Evolutionary conservation across 2,113 vertebrate species (phyloP).

Genomic region (Oxyura jamaicensis): DNA sequence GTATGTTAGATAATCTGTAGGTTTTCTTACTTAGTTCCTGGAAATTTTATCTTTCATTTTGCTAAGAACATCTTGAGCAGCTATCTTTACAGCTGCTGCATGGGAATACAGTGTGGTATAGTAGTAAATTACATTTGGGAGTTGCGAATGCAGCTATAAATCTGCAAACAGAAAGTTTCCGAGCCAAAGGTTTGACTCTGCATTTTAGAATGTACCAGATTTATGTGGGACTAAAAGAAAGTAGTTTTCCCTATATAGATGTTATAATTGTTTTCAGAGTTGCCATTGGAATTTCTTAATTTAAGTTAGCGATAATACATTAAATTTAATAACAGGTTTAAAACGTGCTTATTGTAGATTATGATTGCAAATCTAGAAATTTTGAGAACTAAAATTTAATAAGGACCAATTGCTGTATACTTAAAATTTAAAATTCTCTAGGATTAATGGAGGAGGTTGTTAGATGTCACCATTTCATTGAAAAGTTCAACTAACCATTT

Average conservation of each 20-base stretch:
- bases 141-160: conserved; percentile 16
- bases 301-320: neutral
- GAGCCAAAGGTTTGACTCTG: neutral
- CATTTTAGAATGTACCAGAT: neutral
- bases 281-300: neutral
- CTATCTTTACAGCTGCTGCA: neutral
- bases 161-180: neutral
- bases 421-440: neutral
- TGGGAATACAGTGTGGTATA: neutral
- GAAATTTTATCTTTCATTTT: conserved; percentile 1
- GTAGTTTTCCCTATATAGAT: neutral
- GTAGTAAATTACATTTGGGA: conserved; percentile 14
- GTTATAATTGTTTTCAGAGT: neutral
- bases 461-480: neutral
- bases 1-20: neutral
- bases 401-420: neutral
- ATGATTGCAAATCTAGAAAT: neutral
- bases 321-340: neutral
- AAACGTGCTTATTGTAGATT: neutral
- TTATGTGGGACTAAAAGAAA: neutral
- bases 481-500: neutral
- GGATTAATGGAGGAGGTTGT: neutral
- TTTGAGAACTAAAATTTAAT: neutral
- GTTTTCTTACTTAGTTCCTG: conserved; percentile 23
- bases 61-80: neutral